Conservation (phyloP, 2,888 invertebrate species). For the Lepidocyrtinus sp. region DNA sequence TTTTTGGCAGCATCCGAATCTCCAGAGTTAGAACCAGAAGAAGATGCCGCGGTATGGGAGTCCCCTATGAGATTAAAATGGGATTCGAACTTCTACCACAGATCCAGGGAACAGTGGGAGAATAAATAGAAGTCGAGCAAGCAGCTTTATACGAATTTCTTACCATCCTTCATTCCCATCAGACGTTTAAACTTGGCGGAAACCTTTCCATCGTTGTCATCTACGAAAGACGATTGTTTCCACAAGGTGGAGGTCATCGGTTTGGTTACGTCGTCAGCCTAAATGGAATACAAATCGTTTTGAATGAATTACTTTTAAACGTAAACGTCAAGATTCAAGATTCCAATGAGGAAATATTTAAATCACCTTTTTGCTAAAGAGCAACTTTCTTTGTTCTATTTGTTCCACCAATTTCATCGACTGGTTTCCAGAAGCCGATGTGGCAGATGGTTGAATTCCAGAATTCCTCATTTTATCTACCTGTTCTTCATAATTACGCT, state of each 20-base stretch:
- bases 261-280: too few relatives aligned
- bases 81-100: not conserved
- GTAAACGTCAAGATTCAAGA: not conserved
- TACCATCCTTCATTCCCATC: conserved; percentile 90
- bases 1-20: conserved; percentile 37
- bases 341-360: not conserved
- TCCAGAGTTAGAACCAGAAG: not conserved
- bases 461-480: conserved; percentile 57
- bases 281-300: not conserved
- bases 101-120: not conserved
- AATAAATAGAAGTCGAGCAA: not conserved
- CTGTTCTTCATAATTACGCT: conserved; percentile 63
- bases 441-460: too few relatives aligned
- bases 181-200: conserved; percentile 95
- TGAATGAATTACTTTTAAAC: conserved; percentile 2
- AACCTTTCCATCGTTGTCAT: conserved; percentile 92
- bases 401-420: conserved; percentile 89
- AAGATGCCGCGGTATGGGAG: not conserved
- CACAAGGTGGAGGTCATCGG: conserved; percentile 74
- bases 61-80: too few relatives aligned
- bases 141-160: conserved; percentile 70
- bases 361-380: conserved; percentile 90
- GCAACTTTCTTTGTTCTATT: conserved; percentile 90
- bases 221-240: conserved; percentile 89
- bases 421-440: conserved; percentile 75